Base-by-base conservation (phyloP, 2,113 vertebrate species). In the Pseudolaguvia tuberculata region DNA sequence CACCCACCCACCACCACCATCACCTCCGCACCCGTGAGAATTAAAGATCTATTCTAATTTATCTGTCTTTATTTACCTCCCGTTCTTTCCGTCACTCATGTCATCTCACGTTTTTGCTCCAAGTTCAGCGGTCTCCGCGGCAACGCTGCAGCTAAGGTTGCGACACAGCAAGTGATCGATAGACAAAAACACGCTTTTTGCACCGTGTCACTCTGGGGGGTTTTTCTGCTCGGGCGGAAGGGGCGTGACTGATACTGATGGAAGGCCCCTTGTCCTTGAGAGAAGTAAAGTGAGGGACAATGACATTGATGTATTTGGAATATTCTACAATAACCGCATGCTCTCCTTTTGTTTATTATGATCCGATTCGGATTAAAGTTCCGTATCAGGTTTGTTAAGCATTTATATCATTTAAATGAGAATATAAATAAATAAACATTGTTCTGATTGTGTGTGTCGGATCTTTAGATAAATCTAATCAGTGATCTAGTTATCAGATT, bases 21-120 rank as follows among this genome's bases (percentile, higher is more conserved):
- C 31, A 7, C 10, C 17, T 4, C 39, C 5, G 69, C 51, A 75
- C 76, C 47, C 50, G 13, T 8, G 68, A 29, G 59, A 74, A 45
- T 58, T n/a, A 77, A 14, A 52, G 42, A 66, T 77, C 81, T 75
- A 67, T 82, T 82, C 78, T 71, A 72, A 77, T 59, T 51, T 9
- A 42, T 4, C 58, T 15, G 73, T 53, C 69, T 20, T 42, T 20
- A 18, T 52, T 14, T 5, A 39, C 68, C 27, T 21, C 50, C 18
- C 18, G 20, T 23, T 48, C 25, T 66, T 72, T 35, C 39, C 15
- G 35, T 56, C 20, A 1, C 31, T 39, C 68, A 29, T 59, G n/a
- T 23, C 51, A 21, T 58, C n/a, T 52, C 9, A 2, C 10, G 51
- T 63, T 42, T 27, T 31, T 79, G 74, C 31, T 18, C 48, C 11